Evolutionary conservation across 1,140 invertebrate species (phyloP).

Genomic region (Rhopalosiphum padi): DNA sequence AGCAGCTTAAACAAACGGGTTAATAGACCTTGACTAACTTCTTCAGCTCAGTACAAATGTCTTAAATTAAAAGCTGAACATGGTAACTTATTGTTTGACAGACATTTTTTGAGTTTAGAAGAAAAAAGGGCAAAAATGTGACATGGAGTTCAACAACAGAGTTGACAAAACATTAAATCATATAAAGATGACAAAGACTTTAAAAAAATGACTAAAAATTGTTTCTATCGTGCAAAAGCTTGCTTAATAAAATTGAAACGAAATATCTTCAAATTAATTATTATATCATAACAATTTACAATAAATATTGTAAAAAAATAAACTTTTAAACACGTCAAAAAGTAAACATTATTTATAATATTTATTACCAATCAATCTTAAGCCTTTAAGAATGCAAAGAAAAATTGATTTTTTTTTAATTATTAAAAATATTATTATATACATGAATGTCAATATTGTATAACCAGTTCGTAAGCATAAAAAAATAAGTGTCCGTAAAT

Average conservation of each 20-base stretch:
- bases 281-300: background rate
- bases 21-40: slow-evolving; percentile 39
- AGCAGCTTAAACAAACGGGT: slow-evolving; percentile 1
- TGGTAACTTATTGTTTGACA: slow-evolving; percentile 9
- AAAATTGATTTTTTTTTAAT: no score
- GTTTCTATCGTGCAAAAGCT: background rate
- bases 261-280: no score
- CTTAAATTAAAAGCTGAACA: background rate
- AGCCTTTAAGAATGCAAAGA: background rate
- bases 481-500: no score
- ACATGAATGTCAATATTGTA: no score
- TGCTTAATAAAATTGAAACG: background rate
- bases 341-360: background rate
- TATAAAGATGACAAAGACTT: background rate
- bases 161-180: slow-evolving; percentile 10
- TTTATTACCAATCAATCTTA: background rate
- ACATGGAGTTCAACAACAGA: background rate
- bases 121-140: background rate
- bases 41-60: slow-evolving; percentile 14
- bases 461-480: no score
- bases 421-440: no score
- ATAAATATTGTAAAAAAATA: background rate
- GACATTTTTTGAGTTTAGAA: background rate
- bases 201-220: background rate
- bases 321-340: background rate